Base-by-base conservation (phyloP, 2,888 invertebrate genomes). In the Sylvicola fuscatus region DNA sequence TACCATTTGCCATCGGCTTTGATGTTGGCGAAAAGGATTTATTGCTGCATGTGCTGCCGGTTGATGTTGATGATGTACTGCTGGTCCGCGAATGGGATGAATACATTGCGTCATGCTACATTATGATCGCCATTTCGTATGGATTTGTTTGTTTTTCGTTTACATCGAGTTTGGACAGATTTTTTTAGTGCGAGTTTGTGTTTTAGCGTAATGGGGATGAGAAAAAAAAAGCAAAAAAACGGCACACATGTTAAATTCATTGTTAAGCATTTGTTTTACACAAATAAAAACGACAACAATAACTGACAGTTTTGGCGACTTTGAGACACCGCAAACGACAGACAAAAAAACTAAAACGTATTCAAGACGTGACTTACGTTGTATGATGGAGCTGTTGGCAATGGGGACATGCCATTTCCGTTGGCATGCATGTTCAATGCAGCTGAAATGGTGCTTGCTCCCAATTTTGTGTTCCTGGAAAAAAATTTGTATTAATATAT, bases 371-470 rank as follows among this genome's bases (percentile, higher is more conserved):
- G 21, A 21, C 21, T 21, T 21, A 21, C 21, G 8, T 21, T 21
- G 4, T 6, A 8, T 21, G 4, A 8, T 21, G 21, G 21, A 6
- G 21, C 21, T 6, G 8, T 21, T 21, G 21, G 21, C 21, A 6
- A 8, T 4, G 21, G 21, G 4, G 21, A 21, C 4, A 21, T 21
- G 8, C 21, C 21, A 21, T 21, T 21, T 21, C 21, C 21, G 8
- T 21, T 21, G 21, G 21, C 21, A 39, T 65, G 64, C 39, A 54
- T 56, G 41, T 64, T 61, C 44, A 83, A 61, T 38, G 80, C 80
- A 38, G 81, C 72, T 38, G 80, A 74, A 49, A 82, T 81, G 34
- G 78, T 68, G 50, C 68, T 72, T 42, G 70, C 71, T 42, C 81
- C 80, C 47, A 74, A 61, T 52, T 72, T 75, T 44, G 69, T 66